Conservation (phyloP, 1,140 invertebrate genomes). For the Leguminivora glycinivorella region DNA sequence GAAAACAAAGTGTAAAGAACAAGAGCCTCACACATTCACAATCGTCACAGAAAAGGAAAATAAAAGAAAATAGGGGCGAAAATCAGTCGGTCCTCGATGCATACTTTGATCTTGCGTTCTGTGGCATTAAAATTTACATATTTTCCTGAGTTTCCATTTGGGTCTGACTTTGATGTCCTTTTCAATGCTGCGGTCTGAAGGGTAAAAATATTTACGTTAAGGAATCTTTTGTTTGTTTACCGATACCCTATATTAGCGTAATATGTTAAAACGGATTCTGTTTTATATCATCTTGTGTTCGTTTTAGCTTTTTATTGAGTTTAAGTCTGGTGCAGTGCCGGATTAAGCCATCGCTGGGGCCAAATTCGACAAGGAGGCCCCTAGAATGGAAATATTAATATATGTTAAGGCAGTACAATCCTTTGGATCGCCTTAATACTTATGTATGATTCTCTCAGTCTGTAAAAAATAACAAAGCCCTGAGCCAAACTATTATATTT, state of each 20-base stretch:
- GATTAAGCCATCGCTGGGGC: no score
- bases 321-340: no score
- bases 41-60: slow-evolving; percentile 41
- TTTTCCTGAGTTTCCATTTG: slow-evolving; percentile 49
- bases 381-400: no score
- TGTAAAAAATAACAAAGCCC: no score
- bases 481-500: no score
- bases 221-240: slow-evolving; percentile 32
- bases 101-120: slow-evolving; percentile 49
- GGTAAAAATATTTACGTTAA: slow-evolving; percentile 35
- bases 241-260: slow-evolving; percentile 23
- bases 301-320: background rate
- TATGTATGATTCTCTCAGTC: no score
- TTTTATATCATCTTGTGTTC: background rate
- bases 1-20: slow-evolving; percentile 35
- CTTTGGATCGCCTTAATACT: no score
- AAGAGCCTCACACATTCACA: slow-evolving; percentile 32
- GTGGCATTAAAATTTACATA: slow-evolving; percentile 59
- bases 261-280: slow-evolving; percentile 23
- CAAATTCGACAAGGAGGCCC: no score
- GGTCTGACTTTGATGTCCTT: slow-evolving; percentile 52
- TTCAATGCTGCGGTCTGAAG: slow-evolving; percentile 35
- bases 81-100: slow-evolving; percentile 49
- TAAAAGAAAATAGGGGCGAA: slow-evolving; percentile 47
- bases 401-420: no score